A percentile compares a stretch with the other conserved stretches of the same genome.
Conservation (phyloP, 2,888 invertebrate genomes). For the Synergus umbraculus region DNA sequence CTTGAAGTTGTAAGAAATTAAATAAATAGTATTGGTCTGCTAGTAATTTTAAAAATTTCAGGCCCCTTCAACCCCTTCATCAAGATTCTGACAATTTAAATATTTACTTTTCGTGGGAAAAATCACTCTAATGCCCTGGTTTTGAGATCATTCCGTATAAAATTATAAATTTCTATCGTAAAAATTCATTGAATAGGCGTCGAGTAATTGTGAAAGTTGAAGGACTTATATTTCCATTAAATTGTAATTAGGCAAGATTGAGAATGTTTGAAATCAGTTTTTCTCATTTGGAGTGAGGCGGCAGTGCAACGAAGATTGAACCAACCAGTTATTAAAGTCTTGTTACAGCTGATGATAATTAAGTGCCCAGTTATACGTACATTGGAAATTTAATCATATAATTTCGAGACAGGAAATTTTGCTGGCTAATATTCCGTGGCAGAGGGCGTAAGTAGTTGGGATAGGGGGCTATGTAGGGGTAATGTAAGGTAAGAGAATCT, state of each 20-base stretch:
- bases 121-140: too few relatives aligned
- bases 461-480: conserved; percentile 58
- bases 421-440: conserved; percentile 59
- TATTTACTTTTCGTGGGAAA: too few relatives aligned
- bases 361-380: conserved; percentile 22
- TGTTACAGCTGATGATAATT: conserved; percentile 20
- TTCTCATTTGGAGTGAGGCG: neutral
- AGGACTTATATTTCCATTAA: neutral
- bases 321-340: neutral
- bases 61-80: too few relatives aligned
- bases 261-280: neutral
- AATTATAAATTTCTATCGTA: too few relatives aligned
- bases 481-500: conserved; percentile 67
- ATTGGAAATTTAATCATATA: conserved; percentile 61
- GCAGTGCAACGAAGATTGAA: neutral
- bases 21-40: too few relatives aligned
- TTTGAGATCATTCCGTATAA: too few relatives aligned
- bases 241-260: neutral
- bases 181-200: neutral
- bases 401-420: conserved; percentile 58
- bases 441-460: conserved; percentile 52
- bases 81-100: too few relatives aligned
- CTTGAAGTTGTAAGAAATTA: too few relatives aligned
- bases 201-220: neutral
- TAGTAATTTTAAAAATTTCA: too few relatives aligned